Conservation (phyloP, 2,113 vertebrate species). For the Oxygymnocypris stewartii region DNA sequence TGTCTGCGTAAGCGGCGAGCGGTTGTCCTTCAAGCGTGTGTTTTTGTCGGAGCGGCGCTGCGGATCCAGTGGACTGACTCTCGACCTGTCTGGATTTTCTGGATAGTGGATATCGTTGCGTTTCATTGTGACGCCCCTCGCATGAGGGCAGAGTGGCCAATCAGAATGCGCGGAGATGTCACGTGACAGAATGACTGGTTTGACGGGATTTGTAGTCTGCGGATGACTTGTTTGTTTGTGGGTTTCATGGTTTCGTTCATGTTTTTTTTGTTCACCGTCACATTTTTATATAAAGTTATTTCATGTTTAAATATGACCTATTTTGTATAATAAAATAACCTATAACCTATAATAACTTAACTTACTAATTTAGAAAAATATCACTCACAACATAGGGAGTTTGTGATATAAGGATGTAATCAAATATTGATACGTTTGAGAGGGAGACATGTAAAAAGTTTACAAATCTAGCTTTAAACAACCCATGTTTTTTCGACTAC, state of each 20-base stretch:
- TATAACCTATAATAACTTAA: not conserved
- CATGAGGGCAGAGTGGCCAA: constrained; percentile 69
- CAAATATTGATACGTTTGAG: not conserved
- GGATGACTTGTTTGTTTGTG: constrained; percentile 56
- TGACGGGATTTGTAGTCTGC: constrained; percentile 66
- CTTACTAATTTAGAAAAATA: not conserved
- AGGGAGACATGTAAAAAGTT: not conserved
- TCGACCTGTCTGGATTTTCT: constrained; percentile 58
- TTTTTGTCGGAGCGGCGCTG: constrained; percentile 42
- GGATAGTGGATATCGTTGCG: constrained; percentile 54
- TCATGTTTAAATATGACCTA: not conserved
- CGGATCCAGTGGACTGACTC: constrained; percentile 35
- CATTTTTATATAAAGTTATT: not conserved
- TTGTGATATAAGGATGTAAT: not conserved
- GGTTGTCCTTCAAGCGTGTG: constrained; percentile 40
- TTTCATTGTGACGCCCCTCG: constrained; percentile 66
- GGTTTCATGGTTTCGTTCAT: no score
- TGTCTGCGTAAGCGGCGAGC: not conserved
- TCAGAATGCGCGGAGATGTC: constrained; percentile 45
- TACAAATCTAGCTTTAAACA: not conserved
- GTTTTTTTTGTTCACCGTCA: not conserved
- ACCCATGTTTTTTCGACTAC: not conserved
- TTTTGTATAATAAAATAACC: no score
- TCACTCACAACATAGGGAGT: not conserved
- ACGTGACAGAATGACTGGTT: constrained; percentile 35